Base-by-base conservation (phyloP, 2,113 vertebrate genomes). In the Grammomys surdaster region DNA sequence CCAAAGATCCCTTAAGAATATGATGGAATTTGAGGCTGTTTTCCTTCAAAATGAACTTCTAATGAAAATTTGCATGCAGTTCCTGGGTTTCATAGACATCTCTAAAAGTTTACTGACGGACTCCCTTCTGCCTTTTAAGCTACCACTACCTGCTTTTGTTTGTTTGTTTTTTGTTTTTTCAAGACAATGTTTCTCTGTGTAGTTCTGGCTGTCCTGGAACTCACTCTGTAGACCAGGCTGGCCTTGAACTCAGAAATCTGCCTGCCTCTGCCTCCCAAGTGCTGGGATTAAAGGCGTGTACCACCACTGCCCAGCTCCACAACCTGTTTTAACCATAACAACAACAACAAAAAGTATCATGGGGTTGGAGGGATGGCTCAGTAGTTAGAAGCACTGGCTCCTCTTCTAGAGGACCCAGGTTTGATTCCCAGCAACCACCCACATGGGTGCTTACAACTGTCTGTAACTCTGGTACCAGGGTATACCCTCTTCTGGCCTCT, bases 11-110 rank as follows among this genome's bases (percentile, higher is more conserved):
- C 48, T 86, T 81, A 75, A 89, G 26, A 90, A 90, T 33, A 3
- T 58, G 26, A 84, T 85, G 1, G 84, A 91, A 91, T 40, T 43
- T 86, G 54, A 97, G 6, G n/a, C 54, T 10, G 20, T 6, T 94
- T 94, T 91, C 54, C 60, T 87, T 89, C 69, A 82, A 93, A 89
- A 89, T 13, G 26, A 11, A 33, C 90, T 95, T 76, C 75, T 2
- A 26, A 90, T 12, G 75, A 82, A 95, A 85, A 70, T 80, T 43
- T 90, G 8, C 31, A 58, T 46, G 72, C 19, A 6, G 58, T 88
- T 84, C 95, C 73, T 87, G 77, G 17, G 82, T 48, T 63, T 81
- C 48, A 48, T 3, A 5, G 80, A 70, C 3, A 14, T 88, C 54
- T 31, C 31, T 60, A 72, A 36, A 78, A 86, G 24, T 60, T 81